Conservation (phyloP, 1,140 invertebrate species). For the Maconellicoccus hirsutus region DNA sequence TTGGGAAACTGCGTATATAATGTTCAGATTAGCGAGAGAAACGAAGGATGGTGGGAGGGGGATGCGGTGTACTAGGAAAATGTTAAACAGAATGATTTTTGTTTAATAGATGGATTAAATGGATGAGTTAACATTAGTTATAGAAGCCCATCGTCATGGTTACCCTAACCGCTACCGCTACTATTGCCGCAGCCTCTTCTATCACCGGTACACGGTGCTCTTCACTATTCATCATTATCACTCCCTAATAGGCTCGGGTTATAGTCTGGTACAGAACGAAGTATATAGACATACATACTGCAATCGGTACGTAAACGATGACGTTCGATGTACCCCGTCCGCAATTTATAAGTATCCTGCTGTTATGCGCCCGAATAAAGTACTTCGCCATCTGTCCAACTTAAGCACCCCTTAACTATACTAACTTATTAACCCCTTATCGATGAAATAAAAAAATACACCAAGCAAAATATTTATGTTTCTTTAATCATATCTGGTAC, state of each 20-base stretch:
- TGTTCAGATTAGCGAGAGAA: no score
- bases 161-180: not conserved
- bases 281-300: no score
- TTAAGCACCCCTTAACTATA: constrained; percentile 12
- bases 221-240: constrained; percentile 18
- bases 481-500: constrained; percentile 16
- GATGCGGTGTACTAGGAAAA: not conserved
- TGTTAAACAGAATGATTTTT: constrained; percentile 18
- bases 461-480: constrained; percentile 17
- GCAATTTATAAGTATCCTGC: constrained; percentile 8
- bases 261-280: not conserved
- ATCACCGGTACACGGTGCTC: not conserved
- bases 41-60: no score
- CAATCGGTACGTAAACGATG: no score
- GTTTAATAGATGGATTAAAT: constrained; percentile 22
- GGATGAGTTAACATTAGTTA: constrained; percentile 21
- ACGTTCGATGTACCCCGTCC: no score
- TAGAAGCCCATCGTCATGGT: constrained; percentile 6
- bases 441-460: constrained; percentile 14
- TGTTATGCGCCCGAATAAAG: constrained; percentile 1
- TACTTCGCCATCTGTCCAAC: constrained; percentile 21
- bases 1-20: no score
- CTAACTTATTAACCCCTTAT: constrained; percentile 9
- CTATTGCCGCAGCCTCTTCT: not conserved
- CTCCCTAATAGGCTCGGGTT: not conserved